Base-by-base conservation (phyloP, 2,797 vertebrate species). In the Tangara arthus region DNA sequence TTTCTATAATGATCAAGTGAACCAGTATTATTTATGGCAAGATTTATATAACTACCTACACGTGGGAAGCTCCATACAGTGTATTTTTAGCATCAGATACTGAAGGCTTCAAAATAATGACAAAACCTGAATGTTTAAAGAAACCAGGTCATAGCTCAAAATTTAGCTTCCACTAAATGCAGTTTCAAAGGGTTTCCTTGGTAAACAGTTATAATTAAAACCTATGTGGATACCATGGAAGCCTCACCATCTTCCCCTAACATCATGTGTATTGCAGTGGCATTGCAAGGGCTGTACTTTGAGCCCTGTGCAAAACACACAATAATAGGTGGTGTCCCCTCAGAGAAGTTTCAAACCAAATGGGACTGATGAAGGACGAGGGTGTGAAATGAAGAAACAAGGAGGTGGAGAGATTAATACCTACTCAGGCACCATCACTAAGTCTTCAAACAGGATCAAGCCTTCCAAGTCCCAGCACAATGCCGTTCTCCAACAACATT, bases 21-120 rank as follows among this genome's bases (percentile, higher is more conserved):
- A 93, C 59, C 70, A 84, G 34, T 61, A 96, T 93, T 94, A 96
- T 94, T 92, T 95, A 94, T 91, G 94, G 88, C 77, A 93, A 93
- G 87, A 76, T 94, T 96, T 96, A 96, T 94, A 6, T 93, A 97
- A 96, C 94, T 42, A 83, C 73, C 68, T 90, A 82, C 80, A 89
- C 0, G 12, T 70, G 73, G 91, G 90, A 95, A 94, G 82, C 70
- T 90, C 87, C 49, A 75, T 35, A 90, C 22, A 44, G 66, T 30
- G 42, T 93, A 94, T 96, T 94, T 97, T 94, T 96, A 96, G 89
- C 56, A 91, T 82, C 63, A 70, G 61, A 94, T 73, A 90, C 66
- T 21, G 73, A 84, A 91, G 78, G 64, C 83, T 91, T 96, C 89
- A 90, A 94, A 94, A 93, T 84, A 91, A 94, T 61, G 90, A 87